Evolutionary conservation across 2,113 vertebrate species (phyloP), one percentile per base, ranked within the genome.

Genomic region (Diphyllodes magnificus): DNA sequence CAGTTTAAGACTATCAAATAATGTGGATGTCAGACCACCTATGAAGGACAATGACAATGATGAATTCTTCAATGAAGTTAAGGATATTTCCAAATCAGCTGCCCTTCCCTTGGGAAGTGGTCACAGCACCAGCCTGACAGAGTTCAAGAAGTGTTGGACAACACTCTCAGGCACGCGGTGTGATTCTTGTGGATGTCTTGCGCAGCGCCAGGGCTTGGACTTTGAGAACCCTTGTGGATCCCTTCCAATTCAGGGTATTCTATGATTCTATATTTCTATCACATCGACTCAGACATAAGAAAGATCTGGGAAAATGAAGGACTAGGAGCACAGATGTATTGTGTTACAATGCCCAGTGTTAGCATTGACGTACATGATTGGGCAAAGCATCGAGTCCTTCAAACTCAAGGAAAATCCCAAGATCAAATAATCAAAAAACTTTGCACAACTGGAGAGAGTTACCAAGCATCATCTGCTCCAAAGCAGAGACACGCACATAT

Each of bases 401-500:
- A 72, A 57, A 13, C 17, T 42, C 5, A 44, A 45, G 6, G 10
- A 11, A 59, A 76, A 63, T 10, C 7, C 5, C 18, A 51, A 45
- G 33, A 49, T 12, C 30, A 56, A 92, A 56, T 33, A 40, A 42
- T 5, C 4, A 27, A 70, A 78, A 33, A 37, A 42, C 3, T 24
- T 3, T 7, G 24, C 54, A 21, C 23, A 54, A 2, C 22, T 21
- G 28, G 65, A 66, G 4, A 57, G 37, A 27, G 16, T 33, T 66
- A 31, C 31, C 45, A 60, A 81, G 15, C 15, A 18, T 40, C 21
- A 44, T 13, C 12, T 50, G 10, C 19, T 31, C 9, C 13, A 54
- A 39, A 68, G 19, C 12, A 47, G 13, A 64, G 13, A 2, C 0
- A 1, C 4, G 21, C 21, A n/a, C 1, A 10, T 4, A 28, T 1